Evolutionary conservation across 2,113 vertebrate genomes (phyloP), one percentile per base, ranked within the genome.

Genomic region (Pygoscelis adeliae): DNA sequence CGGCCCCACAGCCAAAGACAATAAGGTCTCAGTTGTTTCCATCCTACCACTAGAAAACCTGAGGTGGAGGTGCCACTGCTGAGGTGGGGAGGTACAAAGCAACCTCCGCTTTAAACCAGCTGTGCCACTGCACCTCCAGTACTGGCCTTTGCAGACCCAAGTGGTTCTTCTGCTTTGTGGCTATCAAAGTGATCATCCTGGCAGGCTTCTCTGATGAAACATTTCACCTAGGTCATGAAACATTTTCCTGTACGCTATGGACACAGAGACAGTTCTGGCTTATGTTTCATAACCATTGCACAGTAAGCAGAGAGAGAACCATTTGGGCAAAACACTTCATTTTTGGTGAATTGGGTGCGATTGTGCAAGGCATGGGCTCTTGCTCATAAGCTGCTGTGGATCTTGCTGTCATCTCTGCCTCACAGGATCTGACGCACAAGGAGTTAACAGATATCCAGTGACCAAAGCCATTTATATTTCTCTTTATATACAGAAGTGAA

Each of bases 371-470:
- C 25, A 15, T 4, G 19, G 38, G 20, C 19, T 27, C 77, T 71
- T 82, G 50, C 36, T 79, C 27, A 10, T 49, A 65, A 87, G 25
- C 42, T 85, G 27, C 66, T 80, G n/a, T 84, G 87, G 18, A 42
- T 87, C 34, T 71, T 56, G 9, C 11, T 73, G 40, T 93, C 56
- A 38, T 49, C 30, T 87, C 66, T 76, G 38, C 69, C 46, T 95
- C 62, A 38, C 29, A 49, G 65, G 86, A 82, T 81, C 77, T 74
- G 89, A 83, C 44, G 40, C 76, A 56, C 40, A 46, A 95, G 36
- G 83, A 89, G 70, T 89, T 96, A 95, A 94, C 79, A 95, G 90
- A 73, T 91, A 94, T n/a, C 58, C 36, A 58, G 40, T 85, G 73
- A 61, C 69, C 87, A 85, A 91, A 94, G 29, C 52, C 73, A 76